Conservation (phyloP, 2,888 invertebrate species). For the Patella depressa region DNA sequence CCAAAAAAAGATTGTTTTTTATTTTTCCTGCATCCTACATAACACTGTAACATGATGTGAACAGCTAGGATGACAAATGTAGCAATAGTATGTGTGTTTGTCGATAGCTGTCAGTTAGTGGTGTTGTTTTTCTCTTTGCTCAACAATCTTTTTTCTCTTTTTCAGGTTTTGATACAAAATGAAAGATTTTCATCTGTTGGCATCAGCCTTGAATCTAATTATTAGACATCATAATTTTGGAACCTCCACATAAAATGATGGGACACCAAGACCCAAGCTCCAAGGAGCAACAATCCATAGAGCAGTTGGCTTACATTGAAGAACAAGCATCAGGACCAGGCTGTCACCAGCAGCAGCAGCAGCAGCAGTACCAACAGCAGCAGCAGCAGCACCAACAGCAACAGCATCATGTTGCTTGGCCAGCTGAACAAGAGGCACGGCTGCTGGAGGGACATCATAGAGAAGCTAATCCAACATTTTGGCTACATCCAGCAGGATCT, state of each 20-base stretch:
- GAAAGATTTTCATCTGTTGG: neutral
- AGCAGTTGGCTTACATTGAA: too few species aligned
- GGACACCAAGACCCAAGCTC: constrained; percentile 23
- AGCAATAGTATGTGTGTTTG: too few species aligned
- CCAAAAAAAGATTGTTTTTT: too few species aligned
- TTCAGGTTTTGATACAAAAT: too few species aligned
- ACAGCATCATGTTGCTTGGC: neutral
- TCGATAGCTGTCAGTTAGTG: too few species aligned
- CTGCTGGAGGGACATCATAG: neutral
- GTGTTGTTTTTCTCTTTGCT: too few species aligned
- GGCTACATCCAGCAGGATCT: neutral
- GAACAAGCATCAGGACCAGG: too few species aligned
- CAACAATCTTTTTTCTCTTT: too few species aligned
- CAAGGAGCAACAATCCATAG: constrained; percentile 15
- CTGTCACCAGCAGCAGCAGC: too few species aligned
- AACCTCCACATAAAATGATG: constrained; percentile 18
- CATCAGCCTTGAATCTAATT: neutral
- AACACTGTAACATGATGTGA: too few species aligned
- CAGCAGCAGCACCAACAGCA: neutral
- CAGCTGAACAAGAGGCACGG: neutral
- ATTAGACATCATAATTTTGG: neutral
- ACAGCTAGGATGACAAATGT: too few species aligned
- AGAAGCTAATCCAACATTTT: neutral
- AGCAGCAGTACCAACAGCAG: neutral
- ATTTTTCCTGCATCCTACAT: too few species aligned